Conservation (phyloP, 2,888 invertebrate genomes). For the Caenorhabditis wallacei region DNA sequence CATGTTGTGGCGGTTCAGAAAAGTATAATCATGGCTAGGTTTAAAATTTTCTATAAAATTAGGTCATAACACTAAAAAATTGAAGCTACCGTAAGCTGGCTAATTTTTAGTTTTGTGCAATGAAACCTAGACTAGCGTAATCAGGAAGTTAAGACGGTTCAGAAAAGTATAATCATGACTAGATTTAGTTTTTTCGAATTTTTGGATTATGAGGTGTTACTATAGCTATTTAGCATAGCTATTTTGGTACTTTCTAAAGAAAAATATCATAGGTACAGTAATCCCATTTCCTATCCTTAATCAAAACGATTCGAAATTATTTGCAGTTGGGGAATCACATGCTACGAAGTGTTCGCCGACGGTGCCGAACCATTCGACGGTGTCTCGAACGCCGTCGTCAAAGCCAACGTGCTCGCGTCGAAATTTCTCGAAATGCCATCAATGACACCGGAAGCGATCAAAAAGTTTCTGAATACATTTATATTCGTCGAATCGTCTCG, state of each 20-base stretch:
- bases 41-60: too few species aligned
- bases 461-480: constrained; percentile 34
- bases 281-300: too few species aligned
- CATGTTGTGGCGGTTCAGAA: too few species aligned
- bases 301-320: not conserved
- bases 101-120: too few species aligned
- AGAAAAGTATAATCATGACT: too few species aligned
- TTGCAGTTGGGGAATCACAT: constrained; percentile 62
- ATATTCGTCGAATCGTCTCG: constrained; percentile 43
- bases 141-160: too few species aligned
- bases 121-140: too few species aligned
- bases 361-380: constrained; percentile 61
- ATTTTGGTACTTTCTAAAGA: not conserved
- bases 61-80: too few species aligned
- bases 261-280: not conserved
- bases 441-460: constrained; percentile 49
- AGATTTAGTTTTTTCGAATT: not conserved
- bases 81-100: too few species aligned
- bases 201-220: too few species aligned
- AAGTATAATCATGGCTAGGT: too few species aligned
- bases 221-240: too few species aligned
- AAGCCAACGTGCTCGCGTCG: constrained; percentile 25
- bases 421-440: constrained; percentile 53
- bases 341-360: constrained; percentile 65
- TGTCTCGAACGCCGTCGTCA: constrained; percentile 48